phyloP scores from a whole-genome alignment of 1,140 invertebrate genomes.

The Oedothorax gibbosus region DNA sequence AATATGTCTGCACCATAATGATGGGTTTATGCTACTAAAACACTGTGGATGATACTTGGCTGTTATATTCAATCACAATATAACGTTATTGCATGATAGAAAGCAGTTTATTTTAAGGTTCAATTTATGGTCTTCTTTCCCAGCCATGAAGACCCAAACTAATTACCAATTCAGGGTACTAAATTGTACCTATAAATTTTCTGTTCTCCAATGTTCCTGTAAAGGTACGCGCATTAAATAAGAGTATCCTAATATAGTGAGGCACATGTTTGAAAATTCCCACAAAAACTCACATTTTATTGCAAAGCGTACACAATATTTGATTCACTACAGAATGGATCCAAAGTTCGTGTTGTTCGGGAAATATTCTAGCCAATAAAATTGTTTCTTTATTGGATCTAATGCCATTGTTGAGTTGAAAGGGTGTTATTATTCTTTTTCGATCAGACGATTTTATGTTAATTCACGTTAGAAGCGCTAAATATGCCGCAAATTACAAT shows the following conservation, averaged over 20 bases:
- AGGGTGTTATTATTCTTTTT: too few relatives aligned
- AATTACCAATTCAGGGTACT: slow-evolving; percentile 29
- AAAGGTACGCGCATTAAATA: slow-evolving; percentile 26
- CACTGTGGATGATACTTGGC: too few relatives aligned
- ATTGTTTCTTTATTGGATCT: slow-evolving; percentile 16
- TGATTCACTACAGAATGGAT: background rate
- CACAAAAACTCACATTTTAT: slow-evolving; percentile 23
- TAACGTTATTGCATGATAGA: slow-evolving; percentile 27
- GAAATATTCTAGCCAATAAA: background rate
- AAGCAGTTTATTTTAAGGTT: slow-evolving; percentile 30
- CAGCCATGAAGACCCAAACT: slow-evolving; percentile 25
- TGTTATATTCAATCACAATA: background rate
- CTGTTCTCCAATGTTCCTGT: slow-evolving; percentile 29
- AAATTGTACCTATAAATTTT: slow-evolving; percentile 35
- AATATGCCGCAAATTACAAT: too few relatives aligned
- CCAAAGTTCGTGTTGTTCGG: background rate
- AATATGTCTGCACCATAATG: too few relatives aligned
- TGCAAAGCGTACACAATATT: too few relatives aligned
- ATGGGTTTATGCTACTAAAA: too few relatives aligned
- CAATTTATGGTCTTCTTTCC: slow-evolving; percentile 27
- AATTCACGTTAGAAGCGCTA: too few relatives aligned
- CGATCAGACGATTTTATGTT: too few relatives aligned
- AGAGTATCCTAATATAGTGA: slow-evolving; percentile 18
- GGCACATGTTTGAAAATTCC: slow-evolving; percentile 24
- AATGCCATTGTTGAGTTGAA: background rate